These are phyloP conservation scores for Tribolium castaneum DNA, from an alignment of 1,140 invertebrate genomes.

Conservation along the genomic window DNA sequence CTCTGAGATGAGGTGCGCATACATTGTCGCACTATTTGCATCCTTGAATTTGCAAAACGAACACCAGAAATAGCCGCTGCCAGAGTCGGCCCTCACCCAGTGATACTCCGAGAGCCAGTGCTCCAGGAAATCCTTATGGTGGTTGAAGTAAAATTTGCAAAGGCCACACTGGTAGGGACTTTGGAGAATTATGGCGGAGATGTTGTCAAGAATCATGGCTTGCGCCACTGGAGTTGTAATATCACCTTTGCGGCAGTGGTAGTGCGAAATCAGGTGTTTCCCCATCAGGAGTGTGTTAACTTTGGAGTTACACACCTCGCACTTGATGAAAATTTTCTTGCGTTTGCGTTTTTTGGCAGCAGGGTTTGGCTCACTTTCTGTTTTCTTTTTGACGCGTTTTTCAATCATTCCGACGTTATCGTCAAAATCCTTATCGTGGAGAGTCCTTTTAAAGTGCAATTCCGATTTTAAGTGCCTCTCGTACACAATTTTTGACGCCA, in stretches of 20 bases:
- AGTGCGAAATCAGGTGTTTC: constrained; percentile 86
- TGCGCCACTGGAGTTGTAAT: constrained; percentile 67
- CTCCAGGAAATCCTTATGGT: constrained; percentile 74
- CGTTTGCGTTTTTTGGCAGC: constrained; percentile 66
- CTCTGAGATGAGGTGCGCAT: constrained; percentile 73
- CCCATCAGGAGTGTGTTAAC: constrained; percentile 78
- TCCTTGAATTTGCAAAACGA: constrained; percentile 80
- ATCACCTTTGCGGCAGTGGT: constrained; percentile 78
- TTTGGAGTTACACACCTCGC: constrained; percentile 76
- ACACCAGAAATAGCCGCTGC: constrained; percentile 76
- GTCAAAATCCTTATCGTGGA: constrained; percentile 74
- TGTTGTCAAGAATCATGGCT: constrained; percentile 79
- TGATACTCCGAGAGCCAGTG: constrained; percentile 81
- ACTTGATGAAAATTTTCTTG: constrained; percentile 70
- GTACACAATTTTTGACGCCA: constrained; percentile 78
- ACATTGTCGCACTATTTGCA: constrained; percentile 74
- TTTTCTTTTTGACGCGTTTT: constrained; percentile 49
- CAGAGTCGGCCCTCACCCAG: constrained; percentile 58
- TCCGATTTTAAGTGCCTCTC: constrained; percentile 80
- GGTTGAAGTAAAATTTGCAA: constrained; percentile 88
- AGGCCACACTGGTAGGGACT: constrained; percentile 85
- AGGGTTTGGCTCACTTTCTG: constrained; percentile 47
- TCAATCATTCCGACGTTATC: constrained; percentile 62
- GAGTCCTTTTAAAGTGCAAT: constrained; percentile 76
- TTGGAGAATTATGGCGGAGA: constrained; percentile 79